Percentiles rank a stretch among this genome's conserved stretches.
phyloP scores from a whole-genome alignment of 2,888 invertebrate genomes.

The Heteropelma amictum region DNA sequence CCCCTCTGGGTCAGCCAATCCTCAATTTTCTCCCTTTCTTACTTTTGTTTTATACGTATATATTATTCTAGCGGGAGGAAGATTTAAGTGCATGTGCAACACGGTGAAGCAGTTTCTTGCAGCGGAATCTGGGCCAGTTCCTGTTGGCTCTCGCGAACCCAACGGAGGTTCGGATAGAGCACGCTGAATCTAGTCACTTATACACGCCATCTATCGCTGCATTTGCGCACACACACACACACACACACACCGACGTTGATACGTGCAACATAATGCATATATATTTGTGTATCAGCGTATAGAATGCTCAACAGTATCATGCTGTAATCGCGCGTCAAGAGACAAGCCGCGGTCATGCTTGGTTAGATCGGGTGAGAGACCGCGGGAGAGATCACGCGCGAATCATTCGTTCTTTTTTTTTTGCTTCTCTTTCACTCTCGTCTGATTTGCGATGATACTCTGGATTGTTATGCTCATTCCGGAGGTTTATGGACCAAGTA shows the following conservation, averaged over 20 bases:
- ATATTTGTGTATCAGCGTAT: neutral
- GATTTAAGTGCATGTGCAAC: conserved; percentile 21
- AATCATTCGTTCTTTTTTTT: conserved; percentile 6
- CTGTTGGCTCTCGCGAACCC: conserved; percentile 53
- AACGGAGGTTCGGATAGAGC: conserved; percentile 34
- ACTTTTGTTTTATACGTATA: neutral
- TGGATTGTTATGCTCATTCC: neutral
- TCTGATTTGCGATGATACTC: neutral
- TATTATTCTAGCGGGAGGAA: conserved; percentile 3
- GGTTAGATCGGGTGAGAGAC: conserved; percentile 42
- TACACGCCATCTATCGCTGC: neutral
- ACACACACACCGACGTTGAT: too few relatives aligned
- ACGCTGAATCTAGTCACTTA: conserved; percentile 27
- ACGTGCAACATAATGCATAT: neutral
- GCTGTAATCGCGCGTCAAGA: conserved; percentile 56
- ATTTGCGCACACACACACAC: neutral
- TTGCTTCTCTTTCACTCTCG: conserved; percentile 11
- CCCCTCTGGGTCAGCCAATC: conserved; percentile 35
- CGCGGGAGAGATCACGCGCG: conserved; percentile 5
- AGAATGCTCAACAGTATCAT: conserved; percentile 45
- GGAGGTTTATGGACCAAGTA: neutral
- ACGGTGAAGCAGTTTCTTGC: conserved; percentile 42
- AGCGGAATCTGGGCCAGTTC: conserved; percentile 66
- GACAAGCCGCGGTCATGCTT: conserved; percentile 50
- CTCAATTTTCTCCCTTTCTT: conserved; percentile 49